Evolutionary conservation across 2,113 vertebrate species (phyloP).

Genomic region (Cisticola juncidis): DNA sequence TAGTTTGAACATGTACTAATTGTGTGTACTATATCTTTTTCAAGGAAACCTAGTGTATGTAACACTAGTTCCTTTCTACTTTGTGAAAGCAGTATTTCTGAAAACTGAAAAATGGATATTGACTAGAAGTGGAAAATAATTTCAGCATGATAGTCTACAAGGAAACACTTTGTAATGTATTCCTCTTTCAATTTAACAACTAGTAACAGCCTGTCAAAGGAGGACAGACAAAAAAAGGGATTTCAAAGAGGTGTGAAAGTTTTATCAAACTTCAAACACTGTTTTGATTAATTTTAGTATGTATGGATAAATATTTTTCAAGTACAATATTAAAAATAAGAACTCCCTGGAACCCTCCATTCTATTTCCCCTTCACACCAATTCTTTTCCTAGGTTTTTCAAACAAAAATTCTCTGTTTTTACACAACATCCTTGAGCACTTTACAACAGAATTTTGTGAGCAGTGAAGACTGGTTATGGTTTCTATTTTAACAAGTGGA

Average conservation of each 20-base stretch:
- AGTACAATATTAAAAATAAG: background rate
- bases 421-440: background rate
- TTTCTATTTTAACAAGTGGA: background rate
- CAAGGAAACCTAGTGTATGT: background rate
- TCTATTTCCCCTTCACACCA: background rate
- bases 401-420: background rate
- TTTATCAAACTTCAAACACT: background rate
- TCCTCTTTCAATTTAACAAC: background rate
- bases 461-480: background rate
- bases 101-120: background rate
- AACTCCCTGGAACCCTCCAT: background rate
- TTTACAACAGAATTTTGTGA: background rate
- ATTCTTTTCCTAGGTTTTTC: background rate
- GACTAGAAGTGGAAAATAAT: background rate
- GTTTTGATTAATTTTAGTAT: background rate
- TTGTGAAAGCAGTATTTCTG: background rate
- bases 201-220: background rate
- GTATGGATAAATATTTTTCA: background rate
- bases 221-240: background rate
- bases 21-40: background rate
- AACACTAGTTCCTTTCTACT: background rate
- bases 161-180: background rate
- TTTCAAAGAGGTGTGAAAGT: background rate
- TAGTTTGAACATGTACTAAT: background rate
- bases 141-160: background rate